Evolutionary conservation across 2,797 vertebrate species (phyloP).

Genomic region (Oreonectes daqikongensis): DNA sequence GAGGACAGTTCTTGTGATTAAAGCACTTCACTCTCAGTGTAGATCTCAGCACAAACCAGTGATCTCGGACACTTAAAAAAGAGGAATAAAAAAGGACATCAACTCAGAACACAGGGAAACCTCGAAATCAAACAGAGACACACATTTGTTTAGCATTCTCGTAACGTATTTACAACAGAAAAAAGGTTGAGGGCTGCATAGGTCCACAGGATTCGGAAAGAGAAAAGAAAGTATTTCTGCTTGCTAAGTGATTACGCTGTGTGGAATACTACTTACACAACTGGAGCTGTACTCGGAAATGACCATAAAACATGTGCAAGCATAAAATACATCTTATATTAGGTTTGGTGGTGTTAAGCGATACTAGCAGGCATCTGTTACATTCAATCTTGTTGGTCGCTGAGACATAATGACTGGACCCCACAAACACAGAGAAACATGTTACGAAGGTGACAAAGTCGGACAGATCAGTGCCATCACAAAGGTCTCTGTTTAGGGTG

Average conservation of each 20-base stretch:
- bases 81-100: constrained; percentile 65
- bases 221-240: constrained; percentile 59
- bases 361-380: constrained; percentile 59
- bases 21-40: constrained; percentile 71
- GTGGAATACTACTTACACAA: constrained; percentile 54
- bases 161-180: constrained; percentile 80
- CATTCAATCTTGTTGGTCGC: constrained; percentile 54
- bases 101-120: constrained; percentile 70
- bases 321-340: neutral
- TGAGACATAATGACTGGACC: constrained; percentile 36
- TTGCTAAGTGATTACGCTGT: constrained; percentile 52
- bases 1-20: constrained; percentile 76
- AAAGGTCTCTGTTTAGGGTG: constrained; percentile 30
- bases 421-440: constrained; percentile 43
- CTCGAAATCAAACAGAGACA: constrained; percentile 67
- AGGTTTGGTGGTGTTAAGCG: constrained; percentile 52
- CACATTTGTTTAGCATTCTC: constrained; percentile 72
- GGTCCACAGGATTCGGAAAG: constrained; percentile 79
- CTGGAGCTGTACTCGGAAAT: constrained; percentile 53
- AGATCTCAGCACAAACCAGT: constrained; percentile 76
- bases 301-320: constrained; percentile 48
- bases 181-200: constrained; percentile 77
- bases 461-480: constrained; percentile 16
- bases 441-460: constrained; percentile 23
- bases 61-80: constrained; percentile 72